Percentiles rank a stretch among this genome's conserved stretches.
phyloP scores from a whole-genome alignment of 2,888 invertebrate genomes.

The Hyalella azteca region DNA sequence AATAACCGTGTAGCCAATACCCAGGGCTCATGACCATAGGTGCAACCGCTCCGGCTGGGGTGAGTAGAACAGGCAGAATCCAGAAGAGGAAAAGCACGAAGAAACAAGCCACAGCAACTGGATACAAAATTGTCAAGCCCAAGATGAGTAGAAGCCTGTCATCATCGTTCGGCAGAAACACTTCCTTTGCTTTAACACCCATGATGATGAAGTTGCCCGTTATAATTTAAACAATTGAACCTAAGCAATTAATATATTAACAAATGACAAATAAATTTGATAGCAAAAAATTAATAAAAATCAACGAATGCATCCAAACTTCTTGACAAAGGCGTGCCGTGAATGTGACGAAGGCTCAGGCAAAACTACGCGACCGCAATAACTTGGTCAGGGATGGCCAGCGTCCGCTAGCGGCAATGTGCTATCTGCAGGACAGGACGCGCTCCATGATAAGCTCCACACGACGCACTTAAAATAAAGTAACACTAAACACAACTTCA shows the following conservation, averaged over 20 bases:
- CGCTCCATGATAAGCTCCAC: background rate
- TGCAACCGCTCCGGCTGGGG: background rate
- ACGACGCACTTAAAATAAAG: too few relatives aligned
- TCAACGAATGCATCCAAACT: too few relatives aligned
- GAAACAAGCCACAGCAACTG: slow-evolving; percentile 7
- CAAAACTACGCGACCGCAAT: too few relatives aligned
- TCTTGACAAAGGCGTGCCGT: too few relatives aligned
- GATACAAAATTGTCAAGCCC: slow-evolving; percentile 28
- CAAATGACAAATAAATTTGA: too few relatives aligned
- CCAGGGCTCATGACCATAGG: slow-evolving; percentile 18
- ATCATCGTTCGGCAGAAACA: slow-evolving; percentile 19
- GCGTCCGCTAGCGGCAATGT: background rate
- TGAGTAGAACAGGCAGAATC: slow-evolving; percentile 14
- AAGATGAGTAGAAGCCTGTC: slow-evolving; percentile 36
- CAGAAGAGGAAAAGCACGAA: slow-evolving; percentile 39
- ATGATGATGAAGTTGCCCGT: too few relatives aligned
- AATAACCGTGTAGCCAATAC: slow-evolving; percentile 39
- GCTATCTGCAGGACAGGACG: background rate
- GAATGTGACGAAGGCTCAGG: too few relatives aligned
- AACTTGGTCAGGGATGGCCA: background rate
- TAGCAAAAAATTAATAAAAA: too few relatives aligned
- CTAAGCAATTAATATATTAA: too few relatives aligned
- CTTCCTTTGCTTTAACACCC: slow-evolving; percentile 5
- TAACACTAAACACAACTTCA: too few relatives aligned
- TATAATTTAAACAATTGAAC: too few relatives aligned